Conservation (phyloP, 2,797 vertebrate species). For the Garrulus glandarius region DNA sequence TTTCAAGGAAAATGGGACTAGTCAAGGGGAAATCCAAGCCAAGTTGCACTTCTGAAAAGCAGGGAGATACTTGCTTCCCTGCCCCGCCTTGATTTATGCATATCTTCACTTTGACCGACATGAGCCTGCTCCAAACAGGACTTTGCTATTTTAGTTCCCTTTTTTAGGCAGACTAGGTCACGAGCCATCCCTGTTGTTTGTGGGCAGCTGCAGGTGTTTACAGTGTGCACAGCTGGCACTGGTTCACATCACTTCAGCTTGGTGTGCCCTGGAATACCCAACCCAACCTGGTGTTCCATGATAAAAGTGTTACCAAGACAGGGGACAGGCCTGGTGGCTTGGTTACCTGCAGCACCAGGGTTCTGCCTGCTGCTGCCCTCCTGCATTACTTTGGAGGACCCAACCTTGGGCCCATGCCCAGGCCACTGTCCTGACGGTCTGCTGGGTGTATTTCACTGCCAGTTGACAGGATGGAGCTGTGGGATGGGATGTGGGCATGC, state of each 20-base stretch:
- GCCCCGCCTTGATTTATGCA: neutral
- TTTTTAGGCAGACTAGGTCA: neutral
- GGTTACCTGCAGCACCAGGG: neutral
- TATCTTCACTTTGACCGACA: neutral
- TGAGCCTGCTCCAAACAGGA: neutral
- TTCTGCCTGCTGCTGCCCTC: neutral
- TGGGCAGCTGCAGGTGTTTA: neutral
- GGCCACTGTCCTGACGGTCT: neutral
- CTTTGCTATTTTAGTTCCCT: neutral
- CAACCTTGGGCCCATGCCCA: neutral
- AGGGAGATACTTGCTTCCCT: neutral
- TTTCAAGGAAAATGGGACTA: neutral
- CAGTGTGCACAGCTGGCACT: neutral
- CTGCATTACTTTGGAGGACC: neutral
- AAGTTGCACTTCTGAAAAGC: neutral
- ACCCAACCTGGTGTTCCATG: neutral
- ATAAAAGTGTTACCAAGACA: rapidly evolving
- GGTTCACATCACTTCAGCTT: rapidly evolving
- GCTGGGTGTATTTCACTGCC: neutral
- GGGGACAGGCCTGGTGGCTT: neutral
- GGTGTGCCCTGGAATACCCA: neutral
- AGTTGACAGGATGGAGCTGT: neutral
- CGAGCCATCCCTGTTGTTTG: neutral
- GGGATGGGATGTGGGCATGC: neutral
- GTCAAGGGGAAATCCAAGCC: neutral